Conservation (phyloP, 2,113 vertebrate genomes). For the Monopterus albus region DNA sequence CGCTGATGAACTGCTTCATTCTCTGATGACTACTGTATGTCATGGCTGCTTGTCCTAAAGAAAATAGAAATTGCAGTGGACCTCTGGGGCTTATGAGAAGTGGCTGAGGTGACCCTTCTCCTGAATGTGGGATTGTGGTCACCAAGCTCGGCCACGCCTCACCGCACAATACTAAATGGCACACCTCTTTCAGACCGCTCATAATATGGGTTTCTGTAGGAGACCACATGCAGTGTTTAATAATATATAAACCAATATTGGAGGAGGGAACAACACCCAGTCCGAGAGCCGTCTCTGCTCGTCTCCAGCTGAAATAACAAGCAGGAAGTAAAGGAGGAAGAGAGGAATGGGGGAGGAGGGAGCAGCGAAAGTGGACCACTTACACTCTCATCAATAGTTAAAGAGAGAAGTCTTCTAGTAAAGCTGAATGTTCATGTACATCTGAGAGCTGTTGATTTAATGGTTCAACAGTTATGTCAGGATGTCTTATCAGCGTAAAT, state of each 20-base stretch:
- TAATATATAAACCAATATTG: conserved; percentile 68
- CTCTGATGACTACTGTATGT: too few relatives aligned
- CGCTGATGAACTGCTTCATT: too few relatives aligned
- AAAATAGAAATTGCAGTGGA: conserved; percentile 23
- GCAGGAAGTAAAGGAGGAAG: conserved; percentile 69
- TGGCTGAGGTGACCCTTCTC: conserved; percentile 38
- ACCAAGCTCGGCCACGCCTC: conserved; percentile 8
- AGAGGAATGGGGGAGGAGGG: conserved; percentile 28
- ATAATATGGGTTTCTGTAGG: conserved; percentile 31
- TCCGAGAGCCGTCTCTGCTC: conserved; percentile 33
- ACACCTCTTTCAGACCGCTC: conserved; percentile 35
- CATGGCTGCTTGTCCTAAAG: background rate
- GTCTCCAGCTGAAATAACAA: conserved; percentile 73
- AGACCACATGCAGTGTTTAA: conserved; percentile 71
- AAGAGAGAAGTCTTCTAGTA: conserved; percentile 66
- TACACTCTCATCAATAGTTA: conserved; percentile 83
- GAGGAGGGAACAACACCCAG: conserved; percentile 45
- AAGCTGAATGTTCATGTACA: conserved; percentile 26
- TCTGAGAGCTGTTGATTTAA: conserved; percentile 35
- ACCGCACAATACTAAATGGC: conserved; percentile 47
- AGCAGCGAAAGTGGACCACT: conserved; percentile 77
- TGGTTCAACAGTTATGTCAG: background rate
- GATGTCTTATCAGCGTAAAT: background rate
- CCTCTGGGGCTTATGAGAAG: conserved; percentile 30
- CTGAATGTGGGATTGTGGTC: conserved; percentile 48